Conservation (phyloP, 2,888 invertebrate genomes). For the Drosophila anceps region DNA sequence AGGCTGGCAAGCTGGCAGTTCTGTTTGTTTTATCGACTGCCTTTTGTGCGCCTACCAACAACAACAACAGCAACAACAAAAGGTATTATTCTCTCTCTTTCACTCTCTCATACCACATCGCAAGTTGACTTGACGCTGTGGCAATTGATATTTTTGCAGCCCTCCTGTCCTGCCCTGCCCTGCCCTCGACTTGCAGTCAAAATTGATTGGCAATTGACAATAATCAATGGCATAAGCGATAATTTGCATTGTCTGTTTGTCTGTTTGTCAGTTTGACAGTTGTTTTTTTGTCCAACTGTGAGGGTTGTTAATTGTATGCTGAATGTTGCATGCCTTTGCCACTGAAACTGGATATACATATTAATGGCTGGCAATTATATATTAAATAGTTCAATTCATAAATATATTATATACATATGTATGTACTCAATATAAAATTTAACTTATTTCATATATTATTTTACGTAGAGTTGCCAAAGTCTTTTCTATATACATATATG, state of each 20-base stretch:
- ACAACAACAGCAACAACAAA: conserved; percentile 50
- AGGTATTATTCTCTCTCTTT: conserved; percentile 7
- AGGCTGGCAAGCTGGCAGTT: conserved; percentile 24
- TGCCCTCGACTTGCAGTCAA: conserved; percentile 24
- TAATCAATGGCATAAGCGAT: conserved; percentile 78
- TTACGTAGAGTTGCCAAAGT: neutral
- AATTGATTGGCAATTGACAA: conserved; percentile 76
- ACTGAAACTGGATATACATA: conserved; percentile 17
- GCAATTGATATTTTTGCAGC: conserved; percentile 60
- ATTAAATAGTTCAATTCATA: neutral
- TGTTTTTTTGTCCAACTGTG: conserved; percentile 22
- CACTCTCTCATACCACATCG: neutral
- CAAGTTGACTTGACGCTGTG: conserved; percentile 37
- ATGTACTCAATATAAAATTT: neutral
- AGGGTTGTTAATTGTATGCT: conserved; percentile 33
- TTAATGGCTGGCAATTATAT: conserved; percentile 16
- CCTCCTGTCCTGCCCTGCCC: conserved; percentile 31
- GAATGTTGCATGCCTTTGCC: conserved; percentile 9
- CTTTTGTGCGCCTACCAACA: conserved; percentile 49
- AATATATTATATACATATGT: too few species aligned
- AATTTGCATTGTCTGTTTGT: conserved; percentile 75
- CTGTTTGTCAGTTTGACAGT: conserved; percentile 34
- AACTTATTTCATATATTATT: neutral
- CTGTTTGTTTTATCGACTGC: conserved; percentile 53
- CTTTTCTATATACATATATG: neutral